Evolutionary conservation across 2,797 vertebrate genomes (phyloP).

Genomic region (Clarias fuscus): DNA sequence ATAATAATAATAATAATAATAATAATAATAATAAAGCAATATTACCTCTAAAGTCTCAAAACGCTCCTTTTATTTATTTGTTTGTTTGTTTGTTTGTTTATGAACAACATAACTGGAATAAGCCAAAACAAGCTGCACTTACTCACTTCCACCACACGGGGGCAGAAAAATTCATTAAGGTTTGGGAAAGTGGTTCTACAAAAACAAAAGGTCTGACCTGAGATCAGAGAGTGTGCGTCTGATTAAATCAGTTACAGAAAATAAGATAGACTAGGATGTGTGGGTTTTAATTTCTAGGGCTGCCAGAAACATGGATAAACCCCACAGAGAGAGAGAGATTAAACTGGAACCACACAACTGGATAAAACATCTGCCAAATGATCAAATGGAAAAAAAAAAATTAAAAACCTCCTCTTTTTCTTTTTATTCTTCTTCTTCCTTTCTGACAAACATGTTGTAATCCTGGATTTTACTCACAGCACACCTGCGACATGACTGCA

Average conservation of each 20-base stretch:
- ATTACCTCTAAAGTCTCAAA: neutral
- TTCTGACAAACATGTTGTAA: no score
- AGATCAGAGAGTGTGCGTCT: neutral
- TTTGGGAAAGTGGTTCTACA: neutral
- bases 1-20: neutral
- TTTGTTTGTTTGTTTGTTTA: neutral
- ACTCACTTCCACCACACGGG: slow-evolving; percentile 20
- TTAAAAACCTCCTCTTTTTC: neutral
- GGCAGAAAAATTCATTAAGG: slow-evolving; percentile 26
- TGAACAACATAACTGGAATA: neutral
- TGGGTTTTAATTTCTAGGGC: no score
- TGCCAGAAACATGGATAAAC: no score
- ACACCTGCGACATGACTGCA: no score
- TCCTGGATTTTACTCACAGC: no score
- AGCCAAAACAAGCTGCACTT: slow-evolving; percentile 9
- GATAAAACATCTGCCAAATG: neutral
- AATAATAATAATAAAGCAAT: neutral
- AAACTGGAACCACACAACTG: no score
- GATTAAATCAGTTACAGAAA: neutral
- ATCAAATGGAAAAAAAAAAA: neutral
- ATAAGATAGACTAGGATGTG: neutral
- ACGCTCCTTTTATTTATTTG: neutral
- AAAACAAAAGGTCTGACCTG: neutral
- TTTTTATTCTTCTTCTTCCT: no score
- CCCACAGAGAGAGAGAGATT: no score